These are phyloP conservation scores for Tetrapedia diversipes DNA, from an alignment of 2,888 invertebrate species.

Conservation along the genomic window DNA sequence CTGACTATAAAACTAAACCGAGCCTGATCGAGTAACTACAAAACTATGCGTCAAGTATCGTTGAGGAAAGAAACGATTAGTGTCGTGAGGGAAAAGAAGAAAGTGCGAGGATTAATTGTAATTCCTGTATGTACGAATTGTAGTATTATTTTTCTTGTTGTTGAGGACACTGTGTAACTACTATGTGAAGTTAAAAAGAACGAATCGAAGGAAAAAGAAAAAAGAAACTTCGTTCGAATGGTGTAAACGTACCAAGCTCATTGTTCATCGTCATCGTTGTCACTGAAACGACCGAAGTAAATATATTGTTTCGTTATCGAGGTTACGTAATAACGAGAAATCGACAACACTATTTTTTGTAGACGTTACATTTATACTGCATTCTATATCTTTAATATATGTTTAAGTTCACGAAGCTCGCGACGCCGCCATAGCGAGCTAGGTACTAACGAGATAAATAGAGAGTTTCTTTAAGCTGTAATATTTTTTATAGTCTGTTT, in stretches of 20 bases:
- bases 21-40: slow-evolving; percentile 45
- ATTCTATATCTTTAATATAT: slow-evolving; percentile 37
- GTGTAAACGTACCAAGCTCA: slow-evolving; percentile 42
- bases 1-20: slow-evolving; percentile 48
- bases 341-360: slow-evolving; percentile 56
- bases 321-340: slow-evolving; percentile 43
- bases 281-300: slow-evolving; percentile 8
- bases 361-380: slow-evolving; percentile 56
- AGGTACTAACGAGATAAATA: slow-evolving; percentile 53
- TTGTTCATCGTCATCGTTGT: slow-evolving; percentile 32
- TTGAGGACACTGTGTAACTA: slow-evolving; percentile 35
- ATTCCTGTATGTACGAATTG: slow-evolving; percentile 47
- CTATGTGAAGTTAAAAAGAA: slow-evolving; percentile 26
- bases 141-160: slow-evolving; percentile 54
- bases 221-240: slow-evolving; percentile 27
- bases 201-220: slow-evolving; percentile 11
- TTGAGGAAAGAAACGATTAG: slow-evolving; percentile 11
- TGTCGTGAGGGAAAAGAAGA: slow-evolving; percentile 4
- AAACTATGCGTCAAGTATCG: slow-evolving; percentile 32
- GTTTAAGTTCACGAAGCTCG: slow-evolving; percentile 38
- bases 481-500: slow-evolving; percentile 49
- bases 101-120: slow-evolving; percentile 28
- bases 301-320: slow-evolving; percentile 41
- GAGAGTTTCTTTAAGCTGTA: slow-evolving; percentile 55
- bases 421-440: slow-evolving; percentile 24